These are phyloP conservation scores for Trypoxylon attenuatum DNA, from an alignment of 2,888 invertebrate species.

Conservation along the genomic window DNA sequence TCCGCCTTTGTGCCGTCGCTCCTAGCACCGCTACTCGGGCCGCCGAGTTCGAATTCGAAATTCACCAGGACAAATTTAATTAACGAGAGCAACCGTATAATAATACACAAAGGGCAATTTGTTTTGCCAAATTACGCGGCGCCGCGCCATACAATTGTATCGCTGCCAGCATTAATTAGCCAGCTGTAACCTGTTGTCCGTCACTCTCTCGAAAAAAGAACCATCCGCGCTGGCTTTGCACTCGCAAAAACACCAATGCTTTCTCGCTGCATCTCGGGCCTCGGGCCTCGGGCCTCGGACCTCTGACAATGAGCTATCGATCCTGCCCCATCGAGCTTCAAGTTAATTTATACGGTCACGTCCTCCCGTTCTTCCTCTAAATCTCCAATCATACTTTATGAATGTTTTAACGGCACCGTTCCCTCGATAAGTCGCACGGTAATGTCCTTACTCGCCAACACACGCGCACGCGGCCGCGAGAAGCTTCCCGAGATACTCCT, in stretches of 20 bases:
- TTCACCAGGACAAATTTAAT: neutral
- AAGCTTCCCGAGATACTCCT: too few species aligned
- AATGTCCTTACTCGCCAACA: neutral
- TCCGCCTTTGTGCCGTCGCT: neutral
- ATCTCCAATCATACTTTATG: constrained; percentile 32
- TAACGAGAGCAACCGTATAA: neutral
- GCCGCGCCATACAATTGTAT: neutral
- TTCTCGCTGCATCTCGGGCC: too few species aligned
- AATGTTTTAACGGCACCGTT: constrained; percentile 13
- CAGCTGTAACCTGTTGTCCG: constrained; percentile 2
- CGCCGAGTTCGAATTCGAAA: neutral
- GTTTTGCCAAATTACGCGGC: neutral
- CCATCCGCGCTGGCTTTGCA: constrained; percentile 8
- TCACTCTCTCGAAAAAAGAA: neutral
- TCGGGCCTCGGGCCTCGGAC: too few species aligned
- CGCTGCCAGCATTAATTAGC: neutral
- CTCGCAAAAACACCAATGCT: constrained; percentile 13
- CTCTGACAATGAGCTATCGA: constrained; percentile 31
- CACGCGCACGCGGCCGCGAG: too few species aligned
- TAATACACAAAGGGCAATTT: neutral
- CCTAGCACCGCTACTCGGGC: neutral
- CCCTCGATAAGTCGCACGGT: constrained; percentile 5
- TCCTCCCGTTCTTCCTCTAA: constrained; percentile 5
- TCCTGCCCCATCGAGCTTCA: constrained; percentile 23
- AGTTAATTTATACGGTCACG: constrained; percentile 45